These are phyloP conservation scores for Ophion costatus DNA, from an alignment of 2,888 invertebrate species.

Conservation along the genomic window DNA sequence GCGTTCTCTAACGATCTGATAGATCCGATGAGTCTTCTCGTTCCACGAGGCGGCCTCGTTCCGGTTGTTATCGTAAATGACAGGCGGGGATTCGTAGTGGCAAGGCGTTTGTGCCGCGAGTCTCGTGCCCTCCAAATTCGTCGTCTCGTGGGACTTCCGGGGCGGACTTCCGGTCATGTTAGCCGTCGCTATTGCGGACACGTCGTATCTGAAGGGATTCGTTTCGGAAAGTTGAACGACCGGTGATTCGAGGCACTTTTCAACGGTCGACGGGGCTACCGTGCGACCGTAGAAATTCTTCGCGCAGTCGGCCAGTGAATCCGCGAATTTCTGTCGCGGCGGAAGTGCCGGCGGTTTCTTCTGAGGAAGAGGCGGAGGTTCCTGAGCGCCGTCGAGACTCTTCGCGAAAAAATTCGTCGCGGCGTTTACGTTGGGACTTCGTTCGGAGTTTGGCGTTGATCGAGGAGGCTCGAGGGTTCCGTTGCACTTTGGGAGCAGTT, in stretches of 20 bases:
- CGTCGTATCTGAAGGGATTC: conserved; percentile 63
- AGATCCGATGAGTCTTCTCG: background rate
- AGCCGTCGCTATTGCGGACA: background rate
- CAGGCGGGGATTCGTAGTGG: background rate
- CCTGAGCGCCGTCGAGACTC: background rate
- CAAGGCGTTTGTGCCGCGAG: background rate
- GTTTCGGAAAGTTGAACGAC: conserved; percentile 29
- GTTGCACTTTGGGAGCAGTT: background rate
- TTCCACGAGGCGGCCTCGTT: background rate
- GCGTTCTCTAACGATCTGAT: background rate
- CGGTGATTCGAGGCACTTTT: background rate
- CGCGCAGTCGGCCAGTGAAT: conserved; percentile 7
- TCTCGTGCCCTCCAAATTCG: background rate
- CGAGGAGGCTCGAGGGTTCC: background rate
- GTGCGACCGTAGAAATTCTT: conserved; percentile 30
- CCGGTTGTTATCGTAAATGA: background rate
- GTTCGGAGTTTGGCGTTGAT: background rate
- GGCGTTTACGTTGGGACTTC: background rate
- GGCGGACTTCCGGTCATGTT: conserved; percentile 7
- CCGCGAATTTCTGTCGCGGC: conserved; percentile 32
- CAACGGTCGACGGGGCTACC: background rate
- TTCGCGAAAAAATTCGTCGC: background rate
- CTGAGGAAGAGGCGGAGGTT: background rate
- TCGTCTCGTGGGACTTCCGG: background rate
- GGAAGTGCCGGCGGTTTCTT: background rate